Percentiles rank a stretch among this genome's conserved stretches.
These are phyloP conservation scores for Xylocampa areola DNA, from an alignment of 2,888 invertebrate species.

Conservation along the genomic window DNA sequence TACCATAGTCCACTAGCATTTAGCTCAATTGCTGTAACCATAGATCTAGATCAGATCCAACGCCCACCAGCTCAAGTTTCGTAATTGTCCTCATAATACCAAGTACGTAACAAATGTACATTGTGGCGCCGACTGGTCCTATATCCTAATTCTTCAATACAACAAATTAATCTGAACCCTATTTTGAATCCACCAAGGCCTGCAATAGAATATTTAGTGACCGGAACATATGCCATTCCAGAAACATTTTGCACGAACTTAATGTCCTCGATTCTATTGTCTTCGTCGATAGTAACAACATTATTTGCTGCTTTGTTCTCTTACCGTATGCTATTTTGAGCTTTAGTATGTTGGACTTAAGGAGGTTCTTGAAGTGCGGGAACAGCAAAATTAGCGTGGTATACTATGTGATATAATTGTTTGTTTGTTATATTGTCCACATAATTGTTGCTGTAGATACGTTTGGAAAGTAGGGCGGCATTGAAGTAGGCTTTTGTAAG, in stretches of 20 bases:
- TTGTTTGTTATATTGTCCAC: conserved; percentile 78
- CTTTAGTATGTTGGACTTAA: conserved; percentile 61
- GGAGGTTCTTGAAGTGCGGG: conserved; percentile 32
- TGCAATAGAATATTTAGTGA: conserved; percentile 36
- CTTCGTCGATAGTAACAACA: conserved; percentile 60
- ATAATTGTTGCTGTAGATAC: conserved; percentile 78
- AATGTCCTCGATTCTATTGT: conserved; percentile 78
- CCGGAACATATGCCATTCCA: conserved; percentile 56
- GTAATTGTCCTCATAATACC: conserved; percentile 61
- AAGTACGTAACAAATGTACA: conserved; percentile 70
- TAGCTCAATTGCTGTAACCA: conserved; percentile 62
- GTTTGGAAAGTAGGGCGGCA: conserved; percentile 87
- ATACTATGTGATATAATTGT: conserved; percentile 74
- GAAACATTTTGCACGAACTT: conserved; percentile 61
- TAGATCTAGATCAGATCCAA: conserved; percentile 66
- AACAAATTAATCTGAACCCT: conserved; percentile 54
- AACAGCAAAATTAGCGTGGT: conserved; percentile 46
- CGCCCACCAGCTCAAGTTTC: conserved; percentile 71
- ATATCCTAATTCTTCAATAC: conserved; percentile 64
- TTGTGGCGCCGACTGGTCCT: conserved; percentile 65
- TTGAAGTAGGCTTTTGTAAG: conserved; percentile 86
- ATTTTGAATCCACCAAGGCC: conserved; percentile 31
- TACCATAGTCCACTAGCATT: conserved; percentile 59
- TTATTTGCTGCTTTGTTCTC: conserved; percentile 29
- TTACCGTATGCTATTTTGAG: conserved; percentile 55